A percentile compares a stretch with the other conserved stretches of the same genome.
Evolutionary conservation across 2,888 invertebrate genomes (phyloP).

Genomic region (Pomacea canaliculata): DNA sequence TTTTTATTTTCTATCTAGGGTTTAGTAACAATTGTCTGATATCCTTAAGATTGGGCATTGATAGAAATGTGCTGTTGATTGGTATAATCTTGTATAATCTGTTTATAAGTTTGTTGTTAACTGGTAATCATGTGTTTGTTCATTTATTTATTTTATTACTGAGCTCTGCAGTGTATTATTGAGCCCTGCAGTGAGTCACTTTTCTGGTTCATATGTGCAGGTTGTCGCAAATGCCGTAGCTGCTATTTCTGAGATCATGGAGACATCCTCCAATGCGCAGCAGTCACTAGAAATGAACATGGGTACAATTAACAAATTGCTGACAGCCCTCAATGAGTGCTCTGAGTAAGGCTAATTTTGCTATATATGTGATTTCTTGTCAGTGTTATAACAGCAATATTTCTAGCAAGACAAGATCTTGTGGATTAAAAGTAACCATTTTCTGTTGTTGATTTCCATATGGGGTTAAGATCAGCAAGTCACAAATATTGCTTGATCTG

Average conservation of each 20-base stretch:
- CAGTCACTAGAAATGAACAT: slow-evolving; percentile 97
- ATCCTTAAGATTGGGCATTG: not conserved
- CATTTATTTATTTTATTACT: no score
- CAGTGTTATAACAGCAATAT: not conserved
- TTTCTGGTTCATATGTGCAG: slow-evolving; percentile 59
- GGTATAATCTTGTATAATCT: no score
- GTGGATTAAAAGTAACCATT: no score
- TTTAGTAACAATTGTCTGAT: not conserved
- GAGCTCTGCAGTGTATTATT: no score
- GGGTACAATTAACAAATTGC: slow-evolving; percentile 95
- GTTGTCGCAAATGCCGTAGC: slow-evolving; percentile 99
- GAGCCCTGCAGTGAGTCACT: no score
- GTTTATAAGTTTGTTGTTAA: no score
- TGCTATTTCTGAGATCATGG: slow-evolving; percentile 97
- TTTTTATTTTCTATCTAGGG: not conserved
- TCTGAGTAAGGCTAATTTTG: slow-evolving; percentile 78
- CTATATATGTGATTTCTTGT: not conserved
- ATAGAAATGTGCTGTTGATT: not conserved
- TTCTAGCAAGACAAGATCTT: no score
- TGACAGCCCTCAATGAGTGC: slow-evolving; percentile 98
- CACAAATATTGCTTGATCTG: no score
- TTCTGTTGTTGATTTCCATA: no score
- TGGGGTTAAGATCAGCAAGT: no score
- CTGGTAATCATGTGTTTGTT: no score
- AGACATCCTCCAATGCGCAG: slow-evolving; percentile 94